A percentile compares a stretch with the other conserved stretches of the same genome.
phyloP scores from a whole-genome alignment of 1,140 invertebrate genomes.

The Propsilocerus akamusi region DNA sequence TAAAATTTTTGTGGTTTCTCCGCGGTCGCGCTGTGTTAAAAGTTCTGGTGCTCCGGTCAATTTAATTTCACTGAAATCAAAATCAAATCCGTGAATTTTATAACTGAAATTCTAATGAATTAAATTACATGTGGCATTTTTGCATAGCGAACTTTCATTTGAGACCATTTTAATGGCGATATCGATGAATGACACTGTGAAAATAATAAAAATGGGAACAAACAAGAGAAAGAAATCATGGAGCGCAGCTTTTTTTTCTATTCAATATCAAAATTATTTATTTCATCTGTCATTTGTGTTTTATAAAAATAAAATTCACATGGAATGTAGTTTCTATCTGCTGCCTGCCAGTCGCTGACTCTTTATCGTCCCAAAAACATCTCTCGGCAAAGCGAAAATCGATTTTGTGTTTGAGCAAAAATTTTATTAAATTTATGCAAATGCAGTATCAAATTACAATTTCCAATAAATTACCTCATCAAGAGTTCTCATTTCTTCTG shows the following conservation, averaged over 20 bases:
- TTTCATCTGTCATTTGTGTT: constrained; percentile 2
- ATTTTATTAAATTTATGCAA: constrained; percentile 3
- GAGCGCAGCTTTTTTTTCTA: constrained; percentile 2
- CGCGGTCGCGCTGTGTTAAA: no score
- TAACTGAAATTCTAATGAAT: no score
- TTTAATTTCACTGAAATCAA: no score
- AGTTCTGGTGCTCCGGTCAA: no score
- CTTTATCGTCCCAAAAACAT: not conserved
- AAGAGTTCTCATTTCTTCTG: not conserved
- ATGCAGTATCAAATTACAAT: constrained; percentile 2
- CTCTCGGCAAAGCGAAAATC: not conserved
- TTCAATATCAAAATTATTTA: constrained; percentile 4
- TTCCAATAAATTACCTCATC: constrained; percentile 3
- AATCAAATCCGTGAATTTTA: no score
- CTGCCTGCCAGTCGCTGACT: not conserved
- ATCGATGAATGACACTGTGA: no score
- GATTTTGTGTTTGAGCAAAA: constrained; percentile 1
- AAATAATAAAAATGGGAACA: no score
- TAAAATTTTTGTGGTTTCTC: no score
- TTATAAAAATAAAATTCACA: not conserved
- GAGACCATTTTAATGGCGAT: no score
- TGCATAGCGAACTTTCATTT: no score
- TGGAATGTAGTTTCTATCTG: not conserved
- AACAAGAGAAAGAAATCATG: no score
- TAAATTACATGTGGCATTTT: no score